Evolutionary conservation across 1,140 invertebrate species (phyloP).

Genomic region (Trachymyrmex cornetzi): DNA sequence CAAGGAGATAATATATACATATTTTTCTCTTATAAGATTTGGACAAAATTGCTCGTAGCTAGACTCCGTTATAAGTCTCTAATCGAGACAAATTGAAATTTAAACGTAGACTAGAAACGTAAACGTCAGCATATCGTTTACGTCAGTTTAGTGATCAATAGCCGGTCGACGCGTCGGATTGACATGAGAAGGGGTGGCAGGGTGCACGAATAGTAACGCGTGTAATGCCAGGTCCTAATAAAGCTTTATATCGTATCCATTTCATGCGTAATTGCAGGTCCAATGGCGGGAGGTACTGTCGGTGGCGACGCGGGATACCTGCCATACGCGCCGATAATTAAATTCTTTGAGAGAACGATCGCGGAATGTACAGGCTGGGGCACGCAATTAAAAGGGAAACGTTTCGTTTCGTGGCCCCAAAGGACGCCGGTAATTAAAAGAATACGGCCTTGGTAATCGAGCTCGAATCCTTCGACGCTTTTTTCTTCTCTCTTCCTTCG

Average conservation of each 20-base stretch:
- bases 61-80: too few relatives aligned
- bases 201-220: constrained; percentile 55
- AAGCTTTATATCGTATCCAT: constrained; percentile 79
- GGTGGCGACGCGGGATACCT: constrained; percentile 68
- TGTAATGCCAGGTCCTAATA: constrained; percentile 75
- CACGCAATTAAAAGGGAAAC: constrained; percentile 86
- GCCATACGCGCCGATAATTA: constrained; percentile 83
- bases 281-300: constrained; percentile 44
- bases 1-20: too few relatives aligned
- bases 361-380: constrained; percentile 83
- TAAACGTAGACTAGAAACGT: neutral
- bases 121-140: neutral
- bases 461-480: constrained; percentile 69
- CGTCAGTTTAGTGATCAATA: constrained; percentile 14
- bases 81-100: neutral
- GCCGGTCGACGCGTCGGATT: neutral
- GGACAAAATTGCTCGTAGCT: too few relatives aligned
- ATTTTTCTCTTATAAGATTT: too few relatives aligned
- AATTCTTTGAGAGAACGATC: constrained; percentile 86
- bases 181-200: neutral
- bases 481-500: constrained; percentile 53
- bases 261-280: constrained; percentile 77
- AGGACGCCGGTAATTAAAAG: constrained; percentile 85
- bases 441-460: constrained; percentile 83
- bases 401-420: constrained; percentile 82